Evolutionary conservation across 53 echinoderm and acorn worm genomes (phyloP).

Genomic region (Pentamera pediparva): DNA sequence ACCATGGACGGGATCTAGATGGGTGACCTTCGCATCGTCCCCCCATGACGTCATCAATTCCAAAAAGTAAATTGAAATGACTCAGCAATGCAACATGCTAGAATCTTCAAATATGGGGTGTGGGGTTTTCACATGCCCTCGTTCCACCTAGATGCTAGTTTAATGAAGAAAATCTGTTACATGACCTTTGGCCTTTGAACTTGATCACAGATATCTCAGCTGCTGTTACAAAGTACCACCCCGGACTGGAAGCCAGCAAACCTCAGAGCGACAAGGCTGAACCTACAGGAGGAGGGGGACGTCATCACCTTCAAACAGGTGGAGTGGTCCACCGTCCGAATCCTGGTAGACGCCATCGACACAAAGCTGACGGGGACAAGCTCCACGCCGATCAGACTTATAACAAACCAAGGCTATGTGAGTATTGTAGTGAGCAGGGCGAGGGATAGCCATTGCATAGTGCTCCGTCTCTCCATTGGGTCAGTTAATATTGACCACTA

Average conservation of each 20-base stretch:
- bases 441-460: neutral
- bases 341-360: constrained; percentile 87
- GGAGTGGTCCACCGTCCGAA: constrained; percentile 92
- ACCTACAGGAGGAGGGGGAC: constrained; percentile 72
- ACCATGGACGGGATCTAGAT: too few relatives aligned
- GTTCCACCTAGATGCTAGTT: too few relatives aligned
- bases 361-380: constrained; percentile 47
- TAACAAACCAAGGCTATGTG: constrained; percentile 96
- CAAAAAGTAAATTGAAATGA: too few relatives aligned
- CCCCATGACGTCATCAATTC: too few relatives aligned
- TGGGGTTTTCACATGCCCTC: too few relatives aligned
- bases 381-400: constrained; percentile 92
- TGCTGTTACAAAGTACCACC: constrained; percentile 76
- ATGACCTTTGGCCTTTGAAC: too few relatives aligned
- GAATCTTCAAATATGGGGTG: too few relatives aligned
- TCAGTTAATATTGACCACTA: too few relatives aligned
- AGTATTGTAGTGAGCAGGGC: too few relatives aligned
- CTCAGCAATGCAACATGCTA: too few relatives aligned
- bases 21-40: too few relatives aligned
- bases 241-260: constrained; percentile 84
- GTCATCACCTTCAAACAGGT: constrained; percentile 93
- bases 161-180: too few relatives aligned
- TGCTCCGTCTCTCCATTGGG: neutral
- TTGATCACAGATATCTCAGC: constrained; percentile 61
- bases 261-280: constrained; percentile 72